Evolutionary conservation across 1,140 invertebrate genomes (phyloP).

Genomic region (Ceratoteleas bidentatus): DNA sequence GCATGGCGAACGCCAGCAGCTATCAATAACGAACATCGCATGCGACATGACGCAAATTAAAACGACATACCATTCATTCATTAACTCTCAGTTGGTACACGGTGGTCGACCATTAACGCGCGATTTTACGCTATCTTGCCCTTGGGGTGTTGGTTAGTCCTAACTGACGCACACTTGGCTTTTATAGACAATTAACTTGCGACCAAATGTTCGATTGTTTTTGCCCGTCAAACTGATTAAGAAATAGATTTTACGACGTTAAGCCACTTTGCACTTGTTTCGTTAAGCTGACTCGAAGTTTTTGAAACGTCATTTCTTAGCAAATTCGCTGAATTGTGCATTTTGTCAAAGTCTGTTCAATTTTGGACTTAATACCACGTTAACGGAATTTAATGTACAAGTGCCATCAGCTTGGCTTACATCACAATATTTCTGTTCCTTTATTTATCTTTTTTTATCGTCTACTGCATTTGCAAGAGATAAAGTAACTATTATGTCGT

Average conservation of each 20-base stretch:
- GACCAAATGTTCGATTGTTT: constrained; percentile 12
- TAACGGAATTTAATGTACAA: constrained; percentile 19
- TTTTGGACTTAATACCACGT: background rate
- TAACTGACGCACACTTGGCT: constrained; percentile 76
- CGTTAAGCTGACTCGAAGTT: no score
- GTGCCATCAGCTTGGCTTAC: constrained; percentile 79
- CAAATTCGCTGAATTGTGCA: no score
- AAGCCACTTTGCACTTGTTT: no score
- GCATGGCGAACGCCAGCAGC: constrained; percentile 62
- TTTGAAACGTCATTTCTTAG: no score
- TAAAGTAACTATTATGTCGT: constrained; percentile 79
- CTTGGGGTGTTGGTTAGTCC: constrained; percentile 75
- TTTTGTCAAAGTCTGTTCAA: no score
- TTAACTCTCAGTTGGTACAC: constrained; percentile 72
- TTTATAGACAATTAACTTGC: constrained; percentile 54
- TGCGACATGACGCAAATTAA: constrained; percentile 73
- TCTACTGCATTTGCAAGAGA: constrained; percentile 80
- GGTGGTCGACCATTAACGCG: constrained; percentile 67
- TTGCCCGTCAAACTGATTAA: background rate
- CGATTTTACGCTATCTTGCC: constrained; percentile 72
- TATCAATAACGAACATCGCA: constrained; percentile 71
- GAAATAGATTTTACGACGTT: no score
- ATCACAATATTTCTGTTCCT: constrained; percentile 78
- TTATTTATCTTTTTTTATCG: constrained; percentile 72
- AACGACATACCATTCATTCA: constrained; percentile 68